A percentile compares a stretch with the other conserved stretches of the same genome.
These are phyloP conservation scores for Notolepis coatsorum DNA, from an alignment of 2,797 vertebrate genomes.

Conservation along the genomic window DNA sequence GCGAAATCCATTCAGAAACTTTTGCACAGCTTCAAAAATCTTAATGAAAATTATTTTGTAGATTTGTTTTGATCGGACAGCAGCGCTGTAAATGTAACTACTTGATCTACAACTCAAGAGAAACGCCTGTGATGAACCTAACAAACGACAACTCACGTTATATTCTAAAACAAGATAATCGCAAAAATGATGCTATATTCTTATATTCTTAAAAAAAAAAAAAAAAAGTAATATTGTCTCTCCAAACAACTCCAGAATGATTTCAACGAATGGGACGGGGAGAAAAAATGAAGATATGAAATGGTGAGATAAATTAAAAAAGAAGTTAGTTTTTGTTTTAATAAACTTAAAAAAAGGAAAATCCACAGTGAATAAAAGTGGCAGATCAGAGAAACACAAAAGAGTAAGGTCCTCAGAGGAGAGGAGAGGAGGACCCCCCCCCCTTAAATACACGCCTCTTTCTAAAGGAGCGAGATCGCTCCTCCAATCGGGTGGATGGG, in stretches of 20 bases:
- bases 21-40: no score
- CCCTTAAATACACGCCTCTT: no score
- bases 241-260: conserved; percentile 82
- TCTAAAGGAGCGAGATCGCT: conserved; percentile 16
- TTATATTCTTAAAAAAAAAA: conserved; percentile 23
- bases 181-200: conserved; percentile 25
- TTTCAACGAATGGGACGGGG: conserved; percentile 77
- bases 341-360: conserved; percentile 78
- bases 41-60: no score
- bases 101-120: no score
- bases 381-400: conserved; percentile 79
- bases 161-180: conserved; percentile 24
- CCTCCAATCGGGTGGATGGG: conserved; percentile 21
- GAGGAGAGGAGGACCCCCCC: conserved; percentile 40
- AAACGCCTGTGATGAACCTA: conserved; percentile 23
- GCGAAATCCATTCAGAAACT: no score
- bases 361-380: conserved; percentile 81
- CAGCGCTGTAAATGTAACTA: no score
- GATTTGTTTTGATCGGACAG: no score
- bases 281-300: conserved; percentile 78
- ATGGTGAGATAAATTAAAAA: conserved; percentile 67
- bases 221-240: conserved; percentile 82
- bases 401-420: conserved; percentile 69
- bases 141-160: conserved; percentile 31
- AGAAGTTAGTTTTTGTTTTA: conserved; percentile 77